These are phyloP conservation scores for Caenorhabditis sp. DNA, from an alignment of 2,888 invertebrate species.

Conservation along the genomic window DNA sequence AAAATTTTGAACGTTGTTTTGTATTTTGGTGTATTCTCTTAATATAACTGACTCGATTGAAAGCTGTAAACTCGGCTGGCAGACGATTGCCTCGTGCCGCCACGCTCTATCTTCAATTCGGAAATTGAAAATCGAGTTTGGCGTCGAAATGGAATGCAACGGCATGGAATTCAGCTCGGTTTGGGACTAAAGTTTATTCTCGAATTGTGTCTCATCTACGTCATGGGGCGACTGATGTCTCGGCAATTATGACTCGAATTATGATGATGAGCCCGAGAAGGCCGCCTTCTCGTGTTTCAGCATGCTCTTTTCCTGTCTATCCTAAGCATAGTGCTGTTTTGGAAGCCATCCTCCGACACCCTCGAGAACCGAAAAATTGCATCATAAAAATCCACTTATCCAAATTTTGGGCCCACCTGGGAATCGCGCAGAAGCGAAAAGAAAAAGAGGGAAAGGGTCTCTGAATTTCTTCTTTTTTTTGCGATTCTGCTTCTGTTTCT, in stretches of 20 bases:
- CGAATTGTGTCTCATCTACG: background rate
- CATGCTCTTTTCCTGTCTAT: background rate
- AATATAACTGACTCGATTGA: constrained; percentile 10
- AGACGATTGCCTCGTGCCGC: too few relatives aligned
- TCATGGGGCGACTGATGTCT: too few relatives aligned
- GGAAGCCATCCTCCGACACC: background rate
- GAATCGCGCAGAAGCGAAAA: constrained; percentile 18
- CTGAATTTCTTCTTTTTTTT: background rate
- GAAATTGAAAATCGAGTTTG: constrained; percentile 26
- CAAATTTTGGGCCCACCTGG: constrained; percentile 39
- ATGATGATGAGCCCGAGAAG: too few relatives aligned
- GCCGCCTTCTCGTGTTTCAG: too few relatives aligned
- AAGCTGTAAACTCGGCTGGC: too few relatives aligned
- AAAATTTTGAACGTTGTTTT: background rate
- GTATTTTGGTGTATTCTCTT: constrained; percentile 5
- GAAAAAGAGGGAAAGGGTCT: background rate
- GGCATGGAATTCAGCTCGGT: background rate
- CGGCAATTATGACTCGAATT: too few relatives aligned
- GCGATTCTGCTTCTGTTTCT: background rate
- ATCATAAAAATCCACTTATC: constrained; percentile 50
- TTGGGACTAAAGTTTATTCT: constrained; percentile 13
- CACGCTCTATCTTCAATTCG: constrained; percentile 5
- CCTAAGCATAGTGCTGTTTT: too few relatives aligned
- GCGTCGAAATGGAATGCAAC: background rate
- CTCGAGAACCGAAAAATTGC: constrained; percentile 23